Conservation (phyloP, 2,113 vertebrate genomes). For the Bubo scandiacus region DNA sequence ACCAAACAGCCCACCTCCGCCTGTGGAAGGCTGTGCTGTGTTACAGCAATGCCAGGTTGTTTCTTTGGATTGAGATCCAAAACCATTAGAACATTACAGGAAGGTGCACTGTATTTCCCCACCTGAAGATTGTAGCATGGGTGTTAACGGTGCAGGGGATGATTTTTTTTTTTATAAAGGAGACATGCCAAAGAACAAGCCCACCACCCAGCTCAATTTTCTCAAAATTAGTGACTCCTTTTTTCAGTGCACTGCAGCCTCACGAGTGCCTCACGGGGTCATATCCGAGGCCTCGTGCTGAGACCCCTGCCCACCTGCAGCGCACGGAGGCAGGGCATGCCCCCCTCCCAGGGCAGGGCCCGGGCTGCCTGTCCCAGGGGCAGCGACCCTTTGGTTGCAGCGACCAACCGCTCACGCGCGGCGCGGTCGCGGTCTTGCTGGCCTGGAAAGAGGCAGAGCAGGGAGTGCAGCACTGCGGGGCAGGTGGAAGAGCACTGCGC, state of each 20-base stretch:
- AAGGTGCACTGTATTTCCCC: background rate
- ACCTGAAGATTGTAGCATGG: background rate
- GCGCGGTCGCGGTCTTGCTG: rapidly evolving
- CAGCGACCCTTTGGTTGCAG: too few relatives aligned
- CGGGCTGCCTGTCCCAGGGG: rapidly evolving
- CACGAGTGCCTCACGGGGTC: rapidly evolving
- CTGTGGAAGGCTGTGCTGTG: background rate
- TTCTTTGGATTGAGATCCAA: background rate
- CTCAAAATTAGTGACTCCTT: background rate
- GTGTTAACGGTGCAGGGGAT: background rate
- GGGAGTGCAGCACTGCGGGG: rapidly evolving
- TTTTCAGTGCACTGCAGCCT: rapidly evolving
- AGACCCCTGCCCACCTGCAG: too few relatives aligned
- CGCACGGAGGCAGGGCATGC: rapidly evolving
- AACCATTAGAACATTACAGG: background rate
- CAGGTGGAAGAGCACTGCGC: rapidly evolving
- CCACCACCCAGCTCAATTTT: background rate
- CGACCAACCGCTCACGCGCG: rapidly evolving
- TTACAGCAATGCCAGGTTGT: background rate
- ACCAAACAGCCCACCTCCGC: background rate
- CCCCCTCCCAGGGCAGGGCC: rapidly evolving
- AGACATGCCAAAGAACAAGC: background rate
- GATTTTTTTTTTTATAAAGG: rapidly evolving
- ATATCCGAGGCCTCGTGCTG: rapidly evolving
- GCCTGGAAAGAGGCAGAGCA: background rate